Evolutionary conservation across 1,140 invertebrate species (phyloP).

Genomic region (Hypsibius dujardini): DNA sequence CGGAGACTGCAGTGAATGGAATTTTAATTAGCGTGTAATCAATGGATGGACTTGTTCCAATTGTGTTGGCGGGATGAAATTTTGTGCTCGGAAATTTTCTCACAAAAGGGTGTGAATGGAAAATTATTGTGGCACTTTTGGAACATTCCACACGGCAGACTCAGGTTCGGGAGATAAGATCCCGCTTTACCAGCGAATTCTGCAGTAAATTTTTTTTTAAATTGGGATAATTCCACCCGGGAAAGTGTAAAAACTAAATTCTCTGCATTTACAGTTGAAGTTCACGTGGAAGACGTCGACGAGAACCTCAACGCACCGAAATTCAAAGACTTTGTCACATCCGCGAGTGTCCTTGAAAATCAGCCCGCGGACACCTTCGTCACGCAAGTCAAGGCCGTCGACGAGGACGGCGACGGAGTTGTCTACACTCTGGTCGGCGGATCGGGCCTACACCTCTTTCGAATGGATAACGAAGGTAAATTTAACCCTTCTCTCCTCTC

Average conservation of each 20-base stretch:
- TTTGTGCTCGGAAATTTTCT: no score
- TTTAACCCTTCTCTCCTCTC: conserved; percentile 5
- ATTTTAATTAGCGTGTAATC: no score
- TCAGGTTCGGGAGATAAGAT: no score
- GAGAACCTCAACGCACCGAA: conserved; percentile 65
- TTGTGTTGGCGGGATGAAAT: no score
- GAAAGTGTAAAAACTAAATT: not conserved
- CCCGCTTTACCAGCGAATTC: no score
- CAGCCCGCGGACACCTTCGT: conserved; percentile 52
- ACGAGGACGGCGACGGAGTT: conserved; percentile 57
- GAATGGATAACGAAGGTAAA: conserved; percentile 71
- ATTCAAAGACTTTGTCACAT: conserved; percentile 61
- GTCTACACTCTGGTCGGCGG: conserved; percentile 71
- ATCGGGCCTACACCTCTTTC: conserved; percentile 71
- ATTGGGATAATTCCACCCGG: no score
- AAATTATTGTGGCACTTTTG: no score
- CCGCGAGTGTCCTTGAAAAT: conserved; percentile 53
- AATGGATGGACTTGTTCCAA: no score
- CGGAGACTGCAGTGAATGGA: no score
- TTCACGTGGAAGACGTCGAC: conserved; percentile 81
- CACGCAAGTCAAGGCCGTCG: conserved; percentile 53
- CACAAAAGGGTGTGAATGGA: no score
- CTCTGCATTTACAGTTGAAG: conserved; percentile 24
- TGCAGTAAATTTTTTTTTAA: no score
- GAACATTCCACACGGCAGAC: no score